Percentiles rank a stretch among this genome's conserved stretches.
Evolutionary conservation across 2,113 vertebrate species (phyloP).

Genomic region (Mustela lutreola): DNA sequence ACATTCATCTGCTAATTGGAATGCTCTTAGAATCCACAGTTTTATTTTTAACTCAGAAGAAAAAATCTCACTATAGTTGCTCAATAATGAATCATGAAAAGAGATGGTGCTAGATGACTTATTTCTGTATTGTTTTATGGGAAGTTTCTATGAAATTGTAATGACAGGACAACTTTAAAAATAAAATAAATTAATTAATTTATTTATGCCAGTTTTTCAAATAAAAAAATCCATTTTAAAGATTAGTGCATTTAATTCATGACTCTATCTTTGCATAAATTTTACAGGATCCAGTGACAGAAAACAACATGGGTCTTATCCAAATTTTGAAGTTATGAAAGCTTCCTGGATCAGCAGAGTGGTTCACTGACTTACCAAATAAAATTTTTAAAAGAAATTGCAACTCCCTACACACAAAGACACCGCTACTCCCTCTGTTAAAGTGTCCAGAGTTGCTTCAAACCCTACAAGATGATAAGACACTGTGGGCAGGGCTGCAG

Average conservation of each 20-base stretch:
- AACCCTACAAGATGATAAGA: neutral
- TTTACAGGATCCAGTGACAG: neutral
- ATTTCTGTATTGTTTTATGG: slow-evolving; percentile 22
- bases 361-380: neutral
- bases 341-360: neutral
- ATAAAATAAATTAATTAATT: neutral
- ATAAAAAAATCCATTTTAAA: neutral
- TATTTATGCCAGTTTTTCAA: neutral
- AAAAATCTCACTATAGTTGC: neutral
- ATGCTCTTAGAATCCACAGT: neutral
- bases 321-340: neutral
- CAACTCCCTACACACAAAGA: neutral
- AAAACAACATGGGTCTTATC: slow-evolving; percentile 10
- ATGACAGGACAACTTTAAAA: slow-evolving; percentile 12
- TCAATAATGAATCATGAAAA: slow-evolving; percentile 42
- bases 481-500: neutral
- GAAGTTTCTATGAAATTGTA: neutral
- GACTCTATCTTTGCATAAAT: neutral
- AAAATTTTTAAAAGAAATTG: neutral
- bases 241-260: neutral
- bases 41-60: slow-evolving; percentile 53
- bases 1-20: neutral
- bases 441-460: neutral
- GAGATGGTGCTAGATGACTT: neutral
- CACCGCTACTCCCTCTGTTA: neutral